These are phyloP conservation scores for Edolisoma coerulescens DNA, from an alignment of 2,113 vertebrate genomes.

Conservation along the genomic window DNA sequence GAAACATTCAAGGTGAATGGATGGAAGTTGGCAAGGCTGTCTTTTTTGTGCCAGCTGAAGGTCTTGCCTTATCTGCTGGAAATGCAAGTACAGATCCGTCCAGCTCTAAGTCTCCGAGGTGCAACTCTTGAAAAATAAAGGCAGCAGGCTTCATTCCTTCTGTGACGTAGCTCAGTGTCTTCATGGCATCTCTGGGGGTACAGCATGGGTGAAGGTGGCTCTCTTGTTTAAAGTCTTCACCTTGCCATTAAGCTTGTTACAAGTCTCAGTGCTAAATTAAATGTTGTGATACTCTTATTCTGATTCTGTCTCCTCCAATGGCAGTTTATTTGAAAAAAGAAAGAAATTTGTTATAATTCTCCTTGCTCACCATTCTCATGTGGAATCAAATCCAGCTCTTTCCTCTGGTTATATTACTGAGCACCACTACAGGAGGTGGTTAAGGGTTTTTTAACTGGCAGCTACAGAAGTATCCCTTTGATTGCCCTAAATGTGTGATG, in stretches of 20 bases:
- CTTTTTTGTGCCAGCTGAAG: neutral
- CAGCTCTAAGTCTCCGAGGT: neutral
- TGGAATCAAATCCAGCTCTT: neutral
- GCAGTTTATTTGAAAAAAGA: neutral
- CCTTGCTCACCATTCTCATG: neutral
- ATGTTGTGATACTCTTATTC: neutral
- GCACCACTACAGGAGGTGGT: neutral
- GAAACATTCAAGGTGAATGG: neutral
- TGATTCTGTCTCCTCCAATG: neutral
- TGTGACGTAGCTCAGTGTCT: neutral
- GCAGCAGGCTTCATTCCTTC: neutral
- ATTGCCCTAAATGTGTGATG: neutral
- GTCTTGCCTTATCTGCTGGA: neutral
- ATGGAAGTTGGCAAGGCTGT: rapidly evolving
- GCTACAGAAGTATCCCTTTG: neutral
- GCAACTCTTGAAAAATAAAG: neutral
- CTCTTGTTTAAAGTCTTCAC: neutral
- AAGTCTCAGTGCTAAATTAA: neutral
- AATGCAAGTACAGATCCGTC: neutral
- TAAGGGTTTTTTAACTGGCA: neutral
- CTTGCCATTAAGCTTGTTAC: neutral
- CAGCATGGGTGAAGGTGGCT: neutral
- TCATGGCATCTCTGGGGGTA: neutral
- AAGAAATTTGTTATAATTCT: neutral
- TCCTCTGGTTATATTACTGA: neutral